Conservation (phyloP, 2,888 invertebrate genomes). For the Protophormia terraenovae region DNA sequence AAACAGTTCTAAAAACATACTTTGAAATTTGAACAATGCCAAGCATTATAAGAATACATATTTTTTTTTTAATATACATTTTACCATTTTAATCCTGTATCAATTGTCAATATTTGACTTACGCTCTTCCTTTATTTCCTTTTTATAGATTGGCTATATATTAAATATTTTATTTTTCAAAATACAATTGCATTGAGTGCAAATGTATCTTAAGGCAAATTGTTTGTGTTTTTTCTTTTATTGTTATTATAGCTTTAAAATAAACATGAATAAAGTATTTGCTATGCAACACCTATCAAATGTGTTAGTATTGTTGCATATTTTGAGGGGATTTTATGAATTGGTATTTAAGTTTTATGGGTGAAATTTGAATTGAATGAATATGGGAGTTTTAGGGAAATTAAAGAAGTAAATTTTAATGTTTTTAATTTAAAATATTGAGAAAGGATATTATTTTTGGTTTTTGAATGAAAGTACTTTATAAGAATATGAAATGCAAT, state of each 20-base stretch:
- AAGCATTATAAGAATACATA: background rate
- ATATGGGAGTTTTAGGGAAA: too few relatives aligned
- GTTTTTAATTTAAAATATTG: too few relatives aligned
- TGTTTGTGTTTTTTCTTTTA: background rate
- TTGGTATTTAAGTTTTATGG: background rate
- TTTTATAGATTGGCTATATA: background rate
- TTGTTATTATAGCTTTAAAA: background rate
- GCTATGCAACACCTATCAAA: background rate
- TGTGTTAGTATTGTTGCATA: background rate
- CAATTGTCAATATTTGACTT: conserved; percentile 24
- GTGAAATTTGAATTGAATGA: too few relatives aligned
- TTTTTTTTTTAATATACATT: background rate
- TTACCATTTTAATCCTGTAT: background rate
- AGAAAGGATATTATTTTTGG: too few relatives aligned
- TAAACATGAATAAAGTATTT: background rate
- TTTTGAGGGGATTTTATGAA: background rate
- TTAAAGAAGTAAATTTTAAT: too few relatives aligned
- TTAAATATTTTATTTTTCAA: background rate
- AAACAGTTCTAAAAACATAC: background rate
- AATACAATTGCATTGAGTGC: background rate
- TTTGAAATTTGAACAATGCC: background rate
- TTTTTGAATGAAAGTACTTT: too few relatives aligned
- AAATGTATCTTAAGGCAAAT: background rate
- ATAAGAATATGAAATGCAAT: too few relatives aligned
- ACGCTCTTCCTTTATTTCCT: background rate